These are phyloP conservation scores for Microplitis mediator DNA, from an alignment of 1,140 invertebrate species.

Conservation along the genomic window DNA sequence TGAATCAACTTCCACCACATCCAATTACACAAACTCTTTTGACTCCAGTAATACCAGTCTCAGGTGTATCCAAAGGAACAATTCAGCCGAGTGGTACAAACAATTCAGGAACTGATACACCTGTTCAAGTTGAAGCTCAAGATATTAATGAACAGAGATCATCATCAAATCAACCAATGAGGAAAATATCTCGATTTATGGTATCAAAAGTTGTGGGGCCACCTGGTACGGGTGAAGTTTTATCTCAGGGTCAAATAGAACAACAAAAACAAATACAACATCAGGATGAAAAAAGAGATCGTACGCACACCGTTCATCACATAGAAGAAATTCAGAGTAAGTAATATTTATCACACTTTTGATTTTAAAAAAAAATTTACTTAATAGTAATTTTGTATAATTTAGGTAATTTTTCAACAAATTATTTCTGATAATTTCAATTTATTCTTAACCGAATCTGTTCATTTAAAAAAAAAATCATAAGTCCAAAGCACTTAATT, in stretches of 20 bases:
- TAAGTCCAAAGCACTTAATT: too few relatives aligned
- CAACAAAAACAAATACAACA: conserved; percentile 36
- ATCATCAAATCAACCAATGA: conserved; percentile 45
- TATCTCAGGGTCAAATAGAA: conserved; percentile 41
- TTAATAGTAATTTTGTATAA: too few relatives aligned
- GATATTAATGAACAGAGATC: conserved; percentile 31
- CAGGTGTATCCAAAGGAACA: conserved; percentile 44
- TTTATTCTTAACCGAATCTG: too few relatives aligned
- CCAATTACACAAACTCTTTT: conserved; percentile 40
- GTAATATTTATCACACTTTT: neutral
- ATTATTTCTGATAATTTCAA: too few relatives aligned
- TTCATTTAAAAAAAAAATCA: too few relatives aligned
- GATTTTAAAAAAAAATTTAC: too few relatives aligned
- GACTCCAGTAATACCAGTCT: conserved; percentile 43
- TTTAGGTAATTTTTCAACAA: too few relatives aligned
- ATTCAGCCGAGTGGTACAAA: conserved; percentile 44
- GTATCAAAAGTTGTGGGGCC: conserved; percentile 62
- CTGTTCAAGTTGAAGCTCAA: conserved; percentile 45
- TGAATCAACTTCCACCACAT: conserved; percentile 29
- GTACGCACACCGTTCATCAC: conserved; percentile 30
- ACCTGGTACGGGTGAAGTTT: conserved; percentile 32
- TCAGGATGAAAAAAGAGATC: conserved; percentile 37
- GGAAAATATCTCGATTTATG: conserved; percentile 64
- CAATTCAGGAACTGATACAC: conserved; percentile 45
- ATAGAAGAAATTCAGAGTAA: conserved; percentile 47